Conservation (phyloP, 2,113 vertebrate genomes). For the Noturus placidus region DNA sequence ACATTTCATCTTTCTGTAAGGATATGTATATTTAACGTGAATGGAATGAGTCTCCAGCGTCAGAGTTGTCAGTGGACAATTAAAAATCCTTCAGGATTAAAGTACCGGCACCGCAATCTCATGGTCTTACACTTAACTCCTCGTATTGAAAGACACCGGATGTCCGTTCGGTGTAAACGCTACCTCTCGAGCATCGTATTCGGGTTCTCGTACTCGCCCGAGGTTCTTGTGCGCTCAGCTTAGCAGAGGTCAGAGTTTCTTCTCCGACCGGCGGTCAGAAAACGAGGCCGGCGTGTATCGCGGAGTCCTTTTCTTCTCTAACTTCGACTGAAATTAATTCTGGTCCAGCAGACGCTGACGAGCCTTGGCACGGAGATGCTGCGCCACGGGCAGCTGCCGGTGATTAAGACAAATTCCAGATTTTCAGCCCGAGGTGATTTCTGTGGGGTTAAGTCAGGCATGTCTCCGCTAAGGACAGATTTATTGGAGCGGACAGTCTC, state of each 20-base stretch:
- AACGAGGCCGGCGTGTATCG: constrained; percentile 30
- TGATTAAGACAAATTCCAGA: constrained; percentile 52
- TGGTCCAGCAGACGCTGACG: constrained; percentile 51
- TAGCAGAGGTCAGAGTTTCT: constrained; percentile 46
- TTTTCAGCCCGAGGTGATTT: constrained; percentile 47
- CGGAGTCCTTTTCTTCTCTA: constrained; percentile 8
- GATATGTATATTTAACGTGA: neutral
- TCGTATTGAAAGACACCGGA: constrained; percentile 6
- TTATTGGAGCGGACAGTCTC: constrained; percentile 38
- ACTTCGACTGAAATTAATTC: constrained; percentile 32
- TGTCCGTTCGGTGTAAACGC: constrained; percentile 24
- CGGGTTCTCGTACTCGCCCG: constrained; percentile 24
- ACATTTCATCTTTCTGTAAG: neutral
- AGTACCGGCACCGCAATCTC: neutral
- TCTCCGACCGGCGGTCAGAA: constrained; percentile 24
- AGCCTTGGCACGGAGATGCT: constrained; percentile 37
- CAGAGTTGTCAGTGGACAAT: neutral
- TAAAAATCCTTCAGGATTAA: neutral
- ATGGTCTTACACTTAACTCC: neutral
- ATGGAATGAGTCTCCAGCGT: neutral
- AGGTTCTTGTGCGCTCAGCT: constrained; percentile 25
- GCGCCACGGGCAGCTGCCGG: constrained; percentile 50
- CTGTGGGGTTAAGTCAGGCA: constrained; percentile 19
- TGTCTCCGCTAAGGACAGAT: constrained; percentile 33
- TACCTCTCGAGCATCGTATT: constrained; percentile 32